phyloP scores from a whole-genome alignment of 2,888 invertebrate genomes.

The Cloeon dipterum region DNA sequence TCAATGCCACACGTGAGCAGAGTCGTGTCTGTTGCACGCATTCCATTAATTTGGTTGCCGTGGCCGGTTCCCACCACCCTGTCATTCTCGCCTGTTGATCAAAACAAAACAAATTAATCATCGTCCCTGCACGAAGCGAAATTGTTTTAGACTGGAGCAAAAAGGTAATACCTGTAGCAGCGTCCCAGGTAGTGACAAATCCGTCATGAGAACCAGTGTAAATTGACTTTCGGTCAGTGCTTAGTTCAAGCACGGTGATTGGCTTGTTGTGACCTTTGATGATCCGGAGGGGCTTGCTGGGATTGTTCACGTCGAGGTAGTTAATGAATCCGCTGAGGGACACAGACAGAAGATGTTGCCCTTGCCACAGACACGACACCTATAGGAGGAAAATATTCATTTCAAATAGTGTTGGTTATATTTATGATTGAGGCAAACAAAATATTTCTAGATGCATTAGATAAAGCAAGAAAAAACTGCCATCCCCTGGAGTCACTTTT shows the following conservation, averaged over 20 bases:
- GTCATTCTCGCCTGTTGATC: slow-evolving; percentile 45
- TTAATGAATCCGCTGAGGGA: slow-evolving; percentile 91
- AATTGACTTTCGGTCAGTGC: slow-evolving; percentile 47
- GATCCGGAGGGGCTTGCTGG: slow-evolving; percentile 51
- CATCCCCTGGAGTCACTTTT: too few species aligned
- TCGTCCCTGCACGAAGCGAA: too few species aligned
- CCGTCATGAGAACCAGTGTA: slow-evolving; percentile 92
- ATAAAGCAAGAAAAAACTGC: too few species aligned
- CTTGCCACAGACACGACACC: slow-evolving; percentile 94
- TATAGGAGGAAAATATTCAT: slow-evolving; percentile 17
- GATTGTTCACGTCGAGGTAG: slow-evolving; percentile 73
- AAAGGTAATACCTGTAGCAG: slow-evolving; percentile 37
- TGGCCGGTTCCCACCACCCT: slow-evolving; percentile 69
- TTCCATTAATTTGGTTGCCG: slow-evolving; percentile 85
- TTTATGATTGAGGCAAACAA: background rate
- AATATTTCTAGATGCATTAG: background rate
- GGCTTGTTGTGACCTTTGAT: slow-evolving; percentile 97
- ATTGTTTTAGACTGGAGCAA: too few species aligned
- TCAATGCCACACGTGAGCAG: slow-evolving; percentile 86
- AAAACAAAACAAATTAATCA: background rate
- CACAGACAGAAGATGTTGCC: slow-evolving; percentile 64
- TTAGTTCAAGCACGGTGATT: slow-evolving; percentile 67
- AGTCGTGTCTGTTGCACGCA: slow-evolving; percentile 38
- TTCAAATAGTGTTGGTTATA: slow-evolving; percentile 1
- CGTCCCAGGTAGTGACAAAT: slow-evolving; percentile 64